Base-by-base conservation (phyloP, 2,113 vertebrate species). In the Ceuthmochares aereus region DNA sequence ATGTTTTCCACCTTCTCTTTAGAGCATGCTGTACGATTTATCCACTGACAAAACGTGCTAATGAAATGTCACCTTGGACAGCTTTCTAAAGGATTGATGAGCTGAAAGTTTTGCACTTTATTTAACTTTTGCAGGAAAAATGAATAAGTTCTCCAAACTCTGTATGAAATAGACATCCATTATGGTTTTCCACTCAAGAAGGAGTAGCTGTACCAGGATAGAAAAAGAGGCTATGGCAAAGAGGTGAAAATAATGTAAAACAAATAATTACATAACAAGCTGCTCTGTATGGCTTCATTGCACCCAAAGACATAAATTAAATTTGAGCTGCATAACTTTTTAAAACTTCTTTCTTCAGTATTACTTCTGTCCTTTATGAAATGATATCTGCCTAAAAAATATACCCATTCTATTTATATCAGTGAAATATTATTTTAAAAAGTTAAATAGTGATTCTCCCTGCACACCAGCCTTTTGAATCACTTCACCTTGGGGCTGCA, bases 31-130 rank as follows among this genome's bases (percentile, higher is more conserved):
- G 96, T 97, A 99, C 98, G 12, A 99, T 99, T 98, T 98, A 98
- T 98, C 98, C 98, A 98, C 98, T 99, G 99, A 99, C 98, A 98
- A 98, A 99, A 98, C 98, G 98, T 96, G 91, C 98, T 99, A 99
- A 99, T 99, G 99, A 99, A 99, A 99, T 98, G 99, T 99, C 99
- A 99, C 98, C 98, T 99, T 98, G 95, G 98, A 98, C 98, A 98
- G 98, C 97, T 98, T 98, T 97, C 96, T 86, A 97, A 97, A 99
- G 96, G 98, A 99, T 98, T 98, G 98, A 99, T 99, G 98, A 93
- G 94, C 96, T 97, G 93, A 97, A 99, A 99, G 98, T 98, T 99
- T 98, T 98, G 96, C 95, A 97, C 98, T 98, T 98, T 98, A 98
- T 98, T 98, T 98, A 98, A 98, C 98, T 98, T 98, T 97, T 98